Percentiles rank a stretch among this genome's conserved stretches.
Conservation (phyloP, 2,113 vertebrate species). For the Notothenia rossii region DNA sequence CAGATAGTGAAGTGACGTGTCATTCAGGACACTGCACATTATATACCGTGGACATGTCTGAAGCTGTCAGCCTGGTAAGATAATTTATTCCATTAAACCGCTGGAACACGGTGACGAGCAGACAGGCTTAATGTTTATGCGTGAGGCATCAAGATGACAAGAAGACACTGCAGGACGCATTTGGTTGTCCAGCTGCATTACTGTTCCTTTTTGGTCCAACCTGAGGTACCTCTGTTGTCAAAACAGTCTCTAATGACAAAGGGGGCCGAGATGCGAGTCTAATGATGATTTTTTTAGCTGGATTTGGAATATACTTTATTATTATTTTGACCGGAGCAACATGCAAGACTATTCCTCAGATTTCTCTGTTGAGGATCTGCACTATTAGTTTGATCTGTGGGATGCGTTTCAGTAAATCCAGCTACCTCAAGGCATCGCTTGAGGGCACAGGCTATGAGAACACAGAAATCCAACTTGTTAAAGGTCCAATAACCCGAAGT, state of each 20-base stretch:
- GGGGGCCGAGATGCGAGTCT: background rate
- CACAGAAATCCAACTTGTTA: constrained; percentile 46
- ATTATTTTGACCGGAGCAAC: background rate
- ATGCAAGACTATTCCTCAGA: background rate
- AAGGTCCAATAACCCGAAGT: constrained; percentile 38
- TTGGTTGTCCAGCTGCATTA: constrained; percentile 39
- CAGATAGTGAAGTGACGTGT: constrained; percentile 45
- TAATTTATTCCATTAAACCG: constrained; percentile 72
- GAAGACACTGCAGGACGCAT: constrained; percentile 50
- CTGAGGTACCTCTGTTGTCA: constrained; percentile 22
- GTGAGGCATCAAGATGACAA: constrained; percentile 57
- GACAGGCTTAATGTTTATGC: constrained; percentile 54
- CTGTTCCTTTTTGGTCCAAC: constrained; percentile 9
- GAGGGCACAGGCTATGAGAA: constrained; percentile 41
- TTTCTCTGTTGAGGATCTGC: constrained; percentile 6
- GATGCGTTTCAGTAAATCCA: constrained; percentile 35
- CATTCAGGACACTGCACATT: constrained; percentile 41
- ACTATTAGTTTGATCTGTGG: constrained; percentile 24
- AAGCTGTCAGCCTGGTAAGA: constrained; percentile 48
- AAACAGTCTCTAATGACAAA: constrained; percentile 17
- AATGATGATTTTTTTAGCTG: background rate
- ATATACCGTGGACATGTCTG: constrained; percentile 52
- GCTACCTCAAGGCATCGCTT: constrained; percentile 46
- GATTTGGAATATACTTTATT: constrained; percentile 2
- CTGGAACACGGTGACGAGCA: constrained; percentile 54